Percentiles rank a stretch among this genome's conserved stretches.
Conservation (phyloP, 2,113 vertebrate species). For the Triplophysa dalaica region DNA sequence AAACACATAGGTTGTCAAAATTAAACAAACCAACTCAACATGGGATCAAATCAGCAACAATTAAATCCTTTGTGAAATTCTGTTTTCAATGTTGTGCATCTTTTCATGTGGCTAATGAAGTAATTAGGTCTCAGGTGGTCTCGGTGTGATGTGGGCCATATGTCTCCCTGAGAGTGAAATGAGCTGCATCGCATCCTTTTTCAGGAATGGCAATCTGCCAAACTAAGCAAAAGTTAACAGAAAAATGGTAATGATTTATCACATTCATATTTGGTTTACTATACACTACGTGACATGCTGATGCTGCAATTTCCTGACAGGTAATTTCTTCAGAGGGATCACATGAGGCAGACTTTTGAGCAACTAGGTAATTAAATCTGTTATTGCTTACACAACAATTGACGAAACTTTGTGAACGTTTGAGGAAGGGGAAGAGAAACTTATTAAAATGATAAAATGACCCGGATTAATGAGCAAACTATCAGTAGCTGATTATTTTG, state of each 20-base stretch:
- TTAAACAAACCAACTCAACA: background rate
- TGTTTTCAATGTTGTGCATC: constrained; percentile 9
- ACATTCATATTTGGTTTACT: too few relatives aligned
- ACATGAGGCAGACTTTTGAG: background rate
- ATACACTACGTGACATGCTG: background rate
- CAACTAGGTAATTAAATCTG: background rate
- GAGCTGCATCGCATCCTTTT: background rate
- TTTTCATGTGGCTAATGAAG: constrained; percentile 17
- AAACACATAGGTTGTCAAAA: background rate
- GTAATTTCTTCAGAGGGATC: background rate
- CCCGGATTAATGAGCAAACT: background rate
- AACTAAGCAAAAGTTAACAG: background rate
- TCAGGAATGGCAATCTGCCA: constrained; percentile 1
- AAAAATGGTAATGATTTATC: background rate
- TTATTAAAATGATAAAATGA: background rate
- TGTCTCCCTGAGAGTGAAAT: background rate
- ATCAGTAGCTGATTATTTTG: background rate
- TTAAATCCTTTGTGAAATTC: constrained; percentile 7
- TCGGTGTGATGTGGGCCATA: background rate
- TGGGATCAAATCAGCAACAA: constrained; percentile 19
- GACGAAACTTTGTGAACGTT: constrained; percentile 3
- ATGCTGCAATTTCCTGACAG: background rate
- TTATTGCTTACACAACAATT: constrained; percentile 12
- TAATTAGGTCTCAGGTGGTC: constrained; percentile 41
- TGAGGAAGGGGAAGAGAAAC: constrained; percentile 19